These are phyloP conservation scores for Drosophila vallismaia DNA, from an alignment of 2,888 invertebrate species.

Conservation along the genomic window DNA sequence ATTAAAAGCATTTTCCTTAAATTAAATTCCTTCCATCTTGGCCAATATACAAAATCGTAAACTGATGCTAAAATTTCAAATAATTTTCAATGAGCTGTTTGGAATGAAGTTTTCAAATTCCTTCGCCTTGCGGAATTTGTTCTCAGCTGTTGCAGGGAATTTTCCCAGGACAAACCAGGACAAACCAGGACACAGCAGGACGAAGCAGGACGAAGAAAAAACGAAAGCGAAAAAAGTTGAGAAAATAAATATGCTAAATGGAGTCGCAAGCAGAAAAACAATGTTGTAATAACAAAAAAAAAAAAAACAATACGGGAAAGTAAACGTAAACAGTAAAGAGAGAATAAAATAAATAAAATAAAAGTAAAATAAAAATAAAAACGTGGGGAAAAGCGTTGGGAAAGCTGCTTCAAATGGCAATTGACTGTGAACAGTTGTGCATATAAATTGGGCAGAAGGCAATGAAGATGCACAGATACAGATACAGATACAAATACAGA, in stretches of 20 bases:
- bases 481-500: slow-evolving; percentile 1
- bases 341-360: slow-evolving; percentile 13
- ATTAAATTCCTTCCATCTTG: neutral
- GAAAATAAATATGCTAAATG: slow-evolving; percentile 21
- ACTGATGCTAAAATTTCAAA: too few species aligned
- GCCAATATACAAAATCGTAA: too few species aligned
- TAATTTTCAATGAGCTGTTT: neutral
- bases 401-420: slow-evolving; percentile 37
- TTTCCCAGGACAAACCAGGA: neutral
- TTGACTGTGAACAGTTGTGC: slow-evolving; percentile 47
- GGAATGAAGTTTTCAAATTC: neutral
- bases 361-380: slow-evolving; percentile 23
- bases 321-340: neutral
- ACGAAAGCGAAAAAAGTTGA: neutral
- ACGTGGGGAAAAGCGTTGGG: too few species aligned
- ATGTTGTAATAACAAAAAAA: neutral
- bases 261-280: slow-evolving; percentile 7
- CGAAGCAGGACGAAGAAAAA: neutral
- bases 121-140: neutral
- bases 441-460: slow-evolving; percentile 29
- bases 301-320: neutral
- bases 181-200: neutral
- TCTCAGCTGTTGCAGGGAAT: neutral
- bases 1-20: neutral
- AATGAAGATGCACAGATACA: slow-evolving; percentile 20